These are phyloP conservation scores for Prorops nasuta DNA, from an alignment of 1,140 invertebrate species.

Conservation along the genomic window DNA sequence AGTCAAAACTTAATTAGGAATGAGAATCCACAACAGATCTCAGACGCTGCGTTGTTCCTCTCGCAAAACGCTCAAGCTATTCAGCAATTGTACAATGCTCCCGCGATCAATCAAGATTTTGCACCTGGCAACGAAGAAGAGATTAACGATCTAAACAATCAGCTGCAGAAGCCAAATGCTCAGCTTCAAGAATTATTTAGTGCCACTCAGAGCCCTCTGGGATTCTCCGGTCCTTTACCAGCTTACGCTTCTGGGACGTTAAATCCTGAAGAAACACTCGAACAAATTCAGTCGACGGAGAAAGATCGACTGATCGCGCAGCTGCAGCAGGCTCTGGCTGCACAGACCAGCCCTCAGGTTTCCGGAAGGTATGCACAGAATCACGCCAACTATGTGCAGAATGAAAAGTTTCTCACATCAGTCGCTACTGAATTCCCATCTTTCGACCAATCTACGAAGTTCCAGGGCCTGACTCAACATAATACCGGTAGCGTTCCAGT, in stretches of 20 bases:
- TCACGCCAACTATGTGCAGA: constrained; percentile 26
- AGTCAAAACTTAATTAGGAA: constrained; percentile 26
- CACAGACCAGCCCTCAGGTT: constrained; percentile 21
- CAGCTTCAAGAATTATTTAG: constrained; percentile 21
- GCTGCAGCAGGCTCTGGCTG: constrained; percentile 36
- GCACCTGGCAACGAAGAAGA: constrained; percentile 36
- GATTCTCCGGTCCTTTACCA: constrained; percentile 28
- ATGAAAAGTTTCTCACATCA: constrained; percentile 27
- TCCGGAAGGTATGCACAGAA: constrained; percentile 33
- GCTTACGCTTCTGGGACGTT: constrained; percentile 44
- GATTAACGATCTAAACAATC: constrained; percentile 20
- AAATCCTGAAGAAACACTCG: constrained; percentile 32
- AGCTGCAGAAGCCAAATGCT: constrained; percentile 19
- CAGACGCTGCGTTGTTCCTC: constrained; percentile 47
- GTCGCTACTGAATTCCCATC: constrained; percentile 16
- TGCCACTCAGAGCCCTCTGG: constrained; percentile 12
- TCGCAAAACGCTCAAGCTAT: constrained; percentile 48
- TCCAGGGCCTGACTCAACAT: not conserved
- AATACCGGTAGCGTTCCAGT: not conserved
- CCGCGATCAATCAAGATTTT: constrained; percentile 39
- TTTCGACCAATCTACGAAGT: constrained; percentile 10
- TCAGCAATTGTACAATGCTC: constrained; percentile 42
- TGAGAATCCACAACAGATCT: constrained; percentile 37
- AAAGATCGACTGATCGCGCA: constrained; percentile 45
- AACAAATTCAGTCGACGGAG: constrained; percentile 43